Evolutionary conservation across 2,797 vertebrate species (phyloP).

Genomic region (Sebastes matsubarae): DNA sequence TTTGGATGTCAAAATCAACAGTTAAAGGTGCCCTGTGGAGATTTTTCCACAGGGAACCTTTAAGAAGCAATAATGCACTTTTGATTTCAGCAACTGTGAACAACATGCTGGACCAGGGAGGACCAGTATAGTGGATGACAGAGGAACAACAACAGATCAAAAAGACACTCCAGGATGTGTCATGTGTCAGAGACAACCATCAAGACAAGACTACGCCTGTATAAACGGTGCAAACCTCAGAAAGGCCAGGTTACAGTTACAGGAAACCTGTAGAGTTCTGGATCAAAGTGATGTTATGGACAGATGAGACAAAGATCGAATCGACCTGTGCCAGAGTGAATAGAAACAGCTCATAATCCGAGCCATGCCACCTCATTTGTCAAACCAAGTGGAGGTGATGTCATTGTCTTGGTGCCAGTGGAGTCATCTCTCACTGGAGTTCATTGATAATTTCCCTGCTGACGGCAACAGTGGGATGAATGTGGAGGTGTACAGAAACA

Average conservation of each 20-base stretch:
- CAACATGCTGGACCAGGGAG: not conserved
- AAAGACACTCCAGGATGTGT: not conserved
- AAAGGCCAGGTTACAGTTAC: not conserved
- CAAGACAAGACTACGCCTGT: not conserved
- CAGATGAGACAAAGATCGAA: not conserved
- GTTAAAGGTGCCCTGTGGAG: not conserved
- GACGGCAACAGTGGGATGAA: not conserved
- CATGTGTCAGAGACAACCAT: not conserved
- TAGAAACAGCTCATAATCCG: not conserved
- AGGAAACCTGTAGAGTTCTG: not conserved
- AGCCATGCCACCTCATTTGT: constrained; percentile 8
- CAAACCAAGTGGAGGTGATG: not conserved
- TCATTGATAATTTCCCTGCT: constrained; percentile 16
- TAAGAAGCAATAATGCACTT: not conserved
- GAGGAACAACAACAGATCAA: not conserved
- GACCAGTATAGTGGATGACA: not conserved
- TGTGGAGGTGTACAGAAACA: not conserved
- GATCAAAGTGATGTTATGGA: not conserved
- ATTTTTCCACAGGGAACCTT: not conserved
- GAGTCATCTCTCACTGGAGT: constrained; percentile 2
- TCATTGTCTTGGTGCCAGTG: constrained; percentile 1
- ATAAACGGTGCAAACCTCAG: not conserved
- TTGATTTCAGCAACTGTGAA: not conserved
- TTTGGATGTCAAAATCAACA: not conserved
- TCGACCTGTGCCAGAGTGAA: not conserved